Evolutionary conservation across 2,113 vertebrate genomes (phyloP), one percentile per base, ranked within the genome.

Genomic region (Apteryx owenii): DNA sequence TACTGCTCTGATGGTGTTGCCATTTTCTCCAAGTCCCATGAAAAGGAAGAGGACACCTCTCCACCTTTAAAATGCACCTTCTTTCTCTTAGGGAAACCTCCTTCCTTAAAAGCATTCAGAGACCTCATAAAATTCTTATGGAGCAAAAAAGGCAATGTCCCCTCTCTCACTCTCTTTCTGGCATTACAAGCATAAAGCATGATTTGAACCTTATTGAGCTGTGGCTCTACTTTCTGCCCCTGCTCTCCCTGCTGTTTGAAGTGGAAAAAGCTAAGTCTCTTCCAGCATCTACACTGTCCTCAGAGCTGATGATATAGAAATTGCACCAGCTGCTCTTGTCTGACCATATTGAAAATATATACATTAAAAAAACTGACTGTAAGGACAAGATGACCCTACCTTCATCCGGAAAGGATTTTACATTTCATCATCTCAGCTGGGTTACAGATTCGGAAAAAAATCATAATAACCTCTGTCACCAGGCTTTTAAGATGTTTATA

Each of bases 1-100:
- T 13, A 51, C 58, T 65, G 38, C 54, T 54, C 84, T 81, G 14
- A 64, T 72, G 21, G 29, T 73, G 22, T 20, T 36, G 68, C 15
- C 0, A 0, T 42, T 54, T 68, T 48, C 46, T 81, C 26, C 0
- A 2, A 70, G 44, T 53, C 58, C 38, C 13, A 60, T 1, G 31
- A 88, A 92, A 92, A 68, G 6, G 36, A 90, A 12, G 22, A 85
- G 18, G 56, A 82, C 8, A 17, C 7, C 18, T 25, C 22, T 51
- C 28, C 7, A 68, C 19, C 10, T 75, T 40, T 64, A 81, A 90
- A 92, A 54, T 0, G 1, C 8, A 78, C 36, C 20, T 40, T 71
- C 51, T 12, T 70, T 16, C 40, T 65, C 29, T 28, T 28, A 73
- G 62, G 33, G 80, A 70, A 54, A 73, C 23, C 36, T 77, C 19